These are phyloP conservation scores for Notolepis coatsorum DNA, from an alignment of 2,797 vertebrate genomes.

Conservation along the genomic window DNA sequence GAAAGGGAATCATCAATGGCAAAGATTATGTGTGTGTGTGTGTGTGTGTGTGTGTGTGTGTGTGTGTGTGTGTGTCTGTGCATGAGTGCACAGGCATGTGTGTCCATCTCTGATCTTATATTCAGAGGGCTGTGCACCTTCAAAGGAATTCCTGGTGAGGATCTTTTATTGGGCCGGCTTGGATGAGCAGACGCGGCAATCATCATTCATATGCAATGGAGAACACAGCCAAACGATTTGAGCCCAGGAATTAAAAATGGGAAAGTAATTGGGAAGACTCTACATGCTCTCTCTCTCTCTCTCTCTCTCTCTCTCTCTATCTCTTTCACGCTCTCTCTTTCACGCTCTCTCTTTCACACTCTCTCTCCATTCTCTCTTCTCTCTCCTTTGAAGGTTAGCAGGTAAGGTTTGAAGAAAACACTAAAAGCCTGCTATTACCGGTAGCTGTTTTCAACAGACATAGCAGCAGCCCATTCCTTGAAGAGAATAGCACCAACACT, in stretches of 20 bases:
- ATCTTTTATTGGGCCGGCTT: constrained; percentile 45
- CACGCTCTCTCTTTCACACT: too few species aligned
- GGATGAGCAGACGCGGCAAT: constrained; percentile 60
- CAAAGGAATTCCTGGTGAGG: constrained; percentile 55
- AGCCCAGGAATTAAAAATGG: constrained; percentile 39
- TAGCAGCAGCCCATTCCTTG: too few species aligned
- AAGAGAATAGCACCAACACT: too few species aligned
- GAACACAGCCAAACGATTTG: constrained; percentile 45
- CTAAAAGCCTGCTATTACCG: too few species aligned
- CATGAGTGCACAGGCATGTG: too few species aligned
- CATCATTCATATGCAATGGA: constrained; percentile 55
- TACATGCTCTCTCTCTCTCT: too few species aligned
- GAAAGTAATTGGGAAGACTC: constrained; percentile 34
- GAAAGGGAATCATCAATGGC: constrained; percentile 31
- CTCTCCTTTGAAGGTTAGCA: too few species aligned
- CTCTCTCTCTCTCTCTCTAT: neutral
- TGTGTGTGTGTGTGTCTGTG: too few species aligned
- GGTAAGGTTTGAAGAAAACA: too few species aligned
- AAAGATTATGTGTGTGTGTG: constrained; percentile 37
- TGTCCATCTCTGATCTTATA: constrained; percentile 39
- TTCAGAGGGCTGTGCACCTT: constrained; percentile 51
- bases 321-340: constrained; percentile 34
- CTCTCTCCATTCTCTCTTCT: too few species aligned
- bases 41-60: too few species aligned
- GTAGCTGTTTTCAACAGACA: too few species aligned